phyloP scores from a whole-genome alignment of 2,888 invertebrate genomes.

The Hypselothyrea guttata region DNA sequence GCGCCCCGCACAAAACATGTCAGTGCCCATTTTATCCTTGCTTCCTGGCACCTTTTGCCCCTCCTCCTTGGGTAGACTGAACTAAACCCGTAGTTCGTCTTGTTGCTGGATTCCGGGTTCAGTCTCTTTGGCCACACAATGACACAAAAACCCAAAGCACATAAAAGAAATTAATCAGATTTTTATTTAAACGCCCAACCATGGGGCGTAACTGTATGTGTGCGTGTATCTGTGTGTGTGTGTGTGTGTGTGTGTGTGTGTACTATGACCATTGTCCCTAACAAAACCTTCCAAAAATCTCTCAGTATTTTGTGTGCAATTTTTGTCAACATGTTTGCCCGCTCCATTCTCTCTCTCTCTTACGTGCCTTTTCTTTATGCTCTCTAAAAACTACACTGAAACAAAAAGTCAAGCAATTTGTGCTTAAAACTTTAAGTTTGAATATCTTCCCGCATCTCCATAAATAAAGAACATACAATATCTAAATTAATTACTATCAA shows the following conservation, averaged over 20 bases:
- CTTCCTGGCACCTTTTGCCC: slow-evolving; percentile 65
- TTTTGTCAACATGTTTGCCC: slow-evolving; percentile 71
- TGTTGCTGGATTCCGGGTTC: slow-evolving; percentile 5
- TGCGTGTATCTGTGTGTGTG: slow-evolving; percentile 10
- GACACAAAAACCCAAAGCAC: slow-evolving; percentile 68
- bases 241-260: slow-evolving; percentile 21
- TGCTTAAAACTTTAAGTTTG: too few species aligned
- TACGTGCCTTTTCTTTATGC: too few species aligned
- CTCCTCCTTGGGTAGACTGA: not conserved
- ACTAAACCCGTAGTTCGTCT: too few species aligned
- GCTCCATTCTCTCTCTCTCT: slow-evolving; percentile 1
- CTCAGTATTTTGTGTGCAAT: slow-evolving; percentile 63
- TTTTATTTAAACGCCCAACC: slow-evolving; percentile 76
- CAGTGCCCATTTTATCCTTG: slow-evolving; percentile 67
- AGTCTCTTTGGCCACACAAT: slow-evolving; percentile 58
- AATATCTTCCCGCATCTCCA: too few species aligned
- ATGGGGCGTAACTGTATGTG: slow-evolving; percentile 47
- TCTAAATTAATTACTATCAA: too few species aligned
- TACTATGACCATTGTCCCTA: slow-evolving; percentile 63
- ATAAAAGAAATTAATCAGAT: slow-evolving; percentile 78
- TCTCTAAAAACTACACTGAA: too few species aligned
- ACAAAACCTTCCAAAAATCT: slow-evolving; percentile 57
- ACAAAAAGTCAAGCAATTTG: too few species aligned
- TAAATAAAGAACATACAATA: too few species aligned
- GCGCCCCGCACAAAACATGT: slow-evolving; percentile 71